Evolutionary conservation across 1,140 invertebrate species (phyloP).

Genomic region (Drosophila suzukii): DNA sequence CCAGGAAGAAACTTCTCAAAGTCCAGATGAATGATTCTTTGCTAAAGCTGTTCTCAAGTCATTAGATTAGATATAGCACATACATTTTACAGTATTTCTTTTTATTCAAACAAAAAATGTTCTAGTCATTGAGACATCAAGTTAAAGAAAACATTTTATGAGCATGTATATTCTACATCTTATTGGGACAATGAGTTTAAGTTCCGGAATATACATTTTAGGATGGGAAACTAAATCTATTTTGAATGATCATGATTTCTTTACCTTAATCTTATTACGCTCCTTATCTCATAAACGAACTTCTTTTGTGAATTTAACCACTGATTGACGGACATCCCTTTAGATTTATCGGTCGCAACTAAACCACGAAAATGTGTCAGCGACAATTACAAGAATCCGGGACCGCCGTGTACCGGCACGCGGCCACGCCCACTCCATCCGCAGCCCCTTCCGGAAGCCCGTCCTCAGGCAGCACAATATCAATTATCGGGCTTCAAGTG

Average conservation of each 20-base stretch:
- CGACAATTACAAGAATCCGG: slow-evolving; percentile 64
- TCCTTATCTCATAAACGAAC: not conserved
- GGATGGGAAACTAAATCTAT: no score
- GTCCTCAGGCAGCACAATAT: slow-evolving; percentile 56
- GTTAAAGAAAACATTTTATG: no score
- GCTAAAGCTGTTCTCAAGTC: no score
- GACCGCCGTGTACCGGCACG: slow-evolving; percentile 20
- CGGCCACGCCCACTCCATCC: slow-evolving; percentile 18
- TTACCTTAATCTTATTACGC: not conserved
- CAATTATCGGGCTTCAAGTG: slow-evolving; percentile 77
- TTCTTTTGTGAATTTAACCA: not conserved
- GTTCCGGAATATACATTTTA: no score
- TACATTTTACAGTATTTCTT: no score
- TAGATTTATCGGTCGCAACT: slow-evolving; percentile 22
- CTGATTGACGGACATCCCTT: slow-evolving; percentile 14
- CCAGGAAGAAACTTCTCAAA: not conserved
- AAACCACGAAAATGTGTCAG: slow-evolving; percentile 54
- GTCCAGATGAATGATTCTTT: not conserved
- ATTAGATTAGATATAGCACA: no score
- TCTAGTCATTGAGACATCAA: no score
- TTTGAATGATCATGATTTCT: no score
- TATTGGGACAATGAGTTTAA: no score
- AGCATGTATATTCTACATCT: no score
- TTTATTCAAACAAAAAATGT: no score
- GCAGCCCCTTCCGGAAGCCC: not conserved